Base-by-base conservation (phyloP, 1,140 invertebrate species). In the Arctopsyche grandis region DNA sequence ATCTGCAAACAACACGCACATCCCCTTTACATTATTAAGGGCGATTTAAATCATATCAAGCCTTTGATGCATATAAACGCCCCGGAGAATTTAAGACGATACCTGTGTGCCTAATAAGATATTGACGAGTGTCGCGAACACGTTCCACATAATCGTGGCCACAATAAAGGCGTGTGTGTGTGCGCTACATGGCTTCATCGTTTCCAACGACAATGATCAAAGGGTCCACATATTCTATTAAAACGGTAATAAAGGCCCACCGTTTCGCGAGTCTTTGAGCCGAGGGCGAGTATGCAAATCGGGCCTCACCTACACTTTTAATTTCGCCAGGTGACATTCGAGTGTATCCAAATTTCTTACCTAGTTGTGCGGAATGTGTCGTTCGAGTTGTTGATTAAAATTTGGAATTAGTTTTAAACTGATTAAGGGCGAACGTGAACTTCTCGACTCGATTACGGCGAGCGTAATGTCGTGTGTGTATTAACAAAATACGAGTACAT, bases 301-400 rank as follows among this genome's bases (percentile, higher is more conserved):
- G 29, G 9, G 22, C 63, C 3, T 10, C 21, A 3, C 14, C 21
- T 9, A 21, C 63, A 66, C 24, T 66, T 66, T 66, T 66, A 66
- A 66, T 66, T 66, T 66, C 63, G 22, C n/a, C 24, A 60, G 9
- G 56, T 60, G 48, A n/a, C n/a, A 60, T 21, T 16, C 56, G 7
- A 60, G 16, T 3, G 9, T 60, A 52, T 5, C 48, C 12, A 14
- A n/a, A 60, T 19, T 56, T 56, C 14, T 56, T 56, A 60, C 16
- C 21, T 21, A 10, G 7, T 10, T 60, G 56, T 16, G 56, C 10
- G 10, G 12, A n/a, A 52, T n/a, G 12, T 52, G 12, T 3, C 12
- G 3, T 14, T 14, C 48, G 12, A n/a, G 48, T 60, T 9, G 5
- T 60, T 21, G 56, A 60, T 60, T 21, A 60, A 21, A 9, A 60